These are phyloP conservation scores for Cnemophilus loriae DNA, from an alignment of 2,113 vertebrate genomes.

Conservation along the genomic window DNA sequence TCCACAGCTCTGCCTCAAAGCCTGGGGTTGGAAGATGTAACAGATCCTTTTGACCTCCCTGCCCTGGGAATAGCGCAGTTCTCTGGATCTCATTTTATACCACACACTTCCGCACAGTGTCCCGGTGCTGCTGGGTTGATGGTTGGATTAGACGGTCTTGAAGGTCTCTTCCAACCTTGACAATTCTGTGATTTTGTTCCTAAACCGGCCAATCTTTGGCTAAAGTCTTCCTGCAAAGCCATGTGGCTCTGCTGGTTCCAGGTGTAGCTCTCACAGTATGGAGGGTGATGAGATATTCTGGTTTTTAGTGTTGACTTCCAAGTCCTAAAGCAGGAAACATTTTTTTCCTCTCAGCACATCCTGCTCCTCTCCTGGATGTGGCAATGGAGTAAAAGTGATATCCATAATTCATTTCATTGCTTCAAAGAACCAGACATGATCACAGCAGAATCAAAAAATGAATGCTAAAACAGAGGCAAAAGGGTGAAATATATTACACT, in stretches of 20 bases:
- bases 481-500: slow-evolving; percentile 48
- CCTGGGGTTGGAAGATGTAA: not conserved
- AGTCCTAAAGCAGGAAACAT: not conserved
- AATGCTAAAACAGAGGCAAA: slow-evolving; percentile 31
- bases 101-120: not conserved
- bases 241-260: not conserved
- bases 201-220: not conserved
- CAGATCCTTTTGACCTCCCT: not conserved
- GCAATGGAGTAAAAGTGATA: slow-evolving; percentile 9
- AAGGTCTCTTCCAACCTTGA: not conserved
- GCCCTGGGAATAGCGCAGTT: not conserved
- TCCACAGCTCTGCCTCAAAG: not conserved
- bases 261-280: not conserved
- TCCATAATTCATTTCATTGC: slow-evolving; percentile 25
- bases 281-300: not conserved
- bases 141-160: not conserved
- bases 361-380: not conserved
- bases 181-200: not conserved
- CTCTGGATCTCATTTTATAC: not conserved
- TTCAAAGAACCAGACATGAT: slow-evolving; percentile 41
- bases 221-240: not conserved
- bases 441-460: slow-evolving; percentile 49
- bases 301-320: not conserved
- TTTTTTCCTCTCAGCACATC: not conserved
- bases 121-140: not conserved